Evolutionary conservation across 2,888 invertebrate species (phyloP), one percentile per base, ranked within the genome.

Genomic region (Drosophila nr. perissopoda): DNA sequence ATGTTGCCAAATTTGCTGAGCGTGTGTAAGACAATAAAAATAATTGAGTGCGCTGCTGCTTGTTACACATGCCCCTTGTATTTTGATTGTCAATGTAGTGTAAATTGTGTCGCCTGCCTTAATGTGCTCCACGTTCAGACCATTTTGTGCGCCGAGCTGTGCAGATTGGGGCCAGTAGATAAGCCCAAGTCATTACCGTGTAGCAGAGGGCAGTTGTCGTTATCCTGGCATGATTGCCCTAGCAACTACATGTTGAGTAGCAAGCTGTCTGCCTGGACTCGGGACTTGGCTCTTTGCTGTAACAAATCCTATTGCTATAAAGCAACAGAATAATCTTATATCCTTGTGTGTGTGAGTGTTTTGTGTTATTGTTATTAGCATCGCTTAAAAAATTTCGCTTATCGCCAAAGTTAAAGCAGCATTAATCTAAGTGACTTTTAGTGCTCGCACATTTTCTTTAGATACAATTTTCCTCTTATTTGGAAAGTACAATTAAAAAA

Each of bases 11-110:
- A 83, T 89, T 88, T 78, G 73, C 73, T 73, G 87, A 84, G 84
- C 86, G 87, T 86, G 89, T 88, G 87, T 88, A 89, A 86, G 85
- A 86, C 85, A 86, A 86, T 86, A 86, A 86, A 86, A 86, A 90
- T 86, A 86, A 86, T 86, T 90, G 85, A 85, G 90, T 88, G 88
- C 83, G 78, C 78, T 82, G 84, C 58, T 69, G 73, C 80, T 73
- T 85, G 77, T 69, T 78, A 75, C 79, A 71, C 58, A 59, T 69
- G 66, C 48, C 54, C 40, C 72, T 56, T 68, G 67, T 67, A 64
- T 82, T 78, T 80, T 67, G 71, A 71, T 76, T 82, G 83, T 86
- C 85, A 88, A 90, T 83, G 85, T 86, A 78, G 85, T 86, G 85
- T 83, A 88, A 86, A 86, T 86, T 86, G 88, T 83, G 73, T 82